phyloP scores from a whole-genome alignment of 2,113 vertebrate genomes.

The Dicerorhinus sumatrensis region DNA sequence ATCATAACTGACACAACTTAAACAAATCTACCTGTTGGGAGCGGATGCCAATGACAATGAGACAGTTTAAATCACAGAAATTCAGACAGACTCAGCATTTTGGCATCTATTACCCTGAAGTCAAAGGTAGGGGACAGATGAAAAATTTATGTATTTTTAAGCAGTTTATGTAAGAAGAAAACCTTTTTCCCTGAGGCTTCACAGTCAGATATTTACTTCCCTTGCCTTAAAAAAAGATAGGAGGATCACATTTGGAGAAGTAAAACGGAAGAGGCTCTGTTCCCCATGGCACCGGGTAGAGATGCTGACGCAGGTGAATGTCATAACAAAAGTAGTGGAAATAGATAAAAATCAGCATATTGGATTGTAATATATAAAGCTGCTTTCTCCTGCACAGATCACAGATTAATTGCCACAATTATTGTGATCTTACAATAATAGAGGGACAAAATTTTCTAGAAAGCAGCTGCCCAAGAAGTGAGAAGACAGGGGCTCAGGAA shows the following conservation, averaged over 20 bases:
- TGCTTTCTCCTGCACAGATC: neutral
- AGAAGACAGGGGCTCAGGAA: neutral
- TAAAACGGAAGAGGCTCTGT: neutral
- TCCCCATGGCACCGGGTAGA: neutral
- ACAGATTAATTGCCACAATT: neutral
- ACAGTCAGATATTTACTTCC: neutral
- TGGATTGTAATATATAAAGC: neutral
- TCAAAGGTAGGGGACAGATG: neutral
- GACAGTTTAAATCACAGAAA: neutral
- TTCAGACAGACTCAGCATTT: neutral
- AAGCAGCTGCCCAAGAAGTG: neutral
- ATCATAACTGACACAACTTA: neutral
- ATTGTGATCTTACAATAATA: neutral
- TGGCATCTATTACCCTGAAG: neutral
- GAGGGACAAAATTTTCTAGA: neutral
- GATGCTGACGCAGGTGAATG: neutral
- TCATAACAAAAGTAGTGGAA: neutral
- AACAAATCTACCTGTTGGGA: neutral
- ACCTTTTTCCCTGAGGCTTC: neutral
- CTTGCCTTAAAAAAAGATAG: neutral
- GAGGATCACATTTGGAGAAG: neutral
- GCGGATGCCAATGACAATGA: neutral
- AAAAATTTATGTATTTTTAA: neutral
- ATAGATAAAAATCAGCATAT: neutral
- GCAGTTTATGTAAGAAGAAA: neutral